A percentile compares a stretch with the other conserved stretches of the same genome.
Conservation (phyloP, 1,140 invertebrate genomes). For the Heliconius hewitsoni region DNA sequence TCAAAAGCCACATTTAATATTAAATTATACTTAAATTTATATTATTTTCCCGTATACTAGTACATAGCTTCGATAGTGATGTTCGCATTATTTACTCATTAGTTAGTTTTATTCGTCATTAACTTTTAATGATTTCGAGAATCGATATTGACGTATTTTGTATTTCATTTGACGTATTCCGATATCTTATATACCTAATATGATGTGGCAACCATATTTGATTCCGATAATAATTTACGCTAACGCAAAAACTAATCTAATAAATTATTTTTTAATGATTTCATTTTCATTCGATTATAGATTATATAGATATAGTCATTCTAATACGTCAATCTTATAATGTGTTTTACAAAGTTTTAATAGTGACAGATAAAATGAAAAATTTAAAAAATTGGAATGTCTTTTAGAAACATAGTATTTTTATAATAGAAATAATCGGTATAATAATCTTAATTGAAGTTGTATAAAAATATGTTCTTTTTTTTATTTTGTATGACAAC, state of each 20-base stretch:
- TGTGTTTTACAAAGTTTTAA: background rate
- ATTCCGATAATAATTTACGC: background rate
- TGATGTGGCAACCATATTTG: background rate
- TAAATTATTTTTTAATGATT: slow-evolving; percentile 7
- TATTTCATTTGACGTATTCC: background rate
- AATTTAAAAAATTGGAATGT: too few relatives aligned
- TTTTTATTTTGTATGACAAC: too few relatives aligned
- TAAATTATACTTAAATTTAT: background rate
- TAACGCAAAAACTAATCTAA: background rate
- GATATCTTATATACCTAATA: background rate
- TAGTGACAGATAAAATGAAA: background rate
- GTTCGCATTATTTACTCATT: background rate
- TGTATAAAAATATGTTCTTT: too few relatives aligned
- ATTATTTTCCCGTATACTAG: background rate
- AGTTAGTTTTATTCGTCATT: slow-evolving; percentile 2
- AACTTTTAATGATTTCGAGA: slow-evolving; percentile 10
- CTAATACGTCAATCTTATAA: background rate
- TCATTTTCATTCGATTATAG: background rate
- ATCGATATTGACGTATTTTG: slow-evolving; percentile 5
- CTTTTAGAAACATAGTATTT: too few relatives aligned
- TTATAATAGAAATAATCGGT: too few relatives aligned
- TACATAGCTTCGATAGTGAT: background rate
- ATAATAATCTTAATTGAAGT: too few relatives aligned
- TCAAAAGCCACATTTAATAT: background rate
- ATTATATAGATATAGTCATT: background rate